Conservation (phyloP, 2,888 invertebrate genomes). For the Oeneis ivallda region DNA sequence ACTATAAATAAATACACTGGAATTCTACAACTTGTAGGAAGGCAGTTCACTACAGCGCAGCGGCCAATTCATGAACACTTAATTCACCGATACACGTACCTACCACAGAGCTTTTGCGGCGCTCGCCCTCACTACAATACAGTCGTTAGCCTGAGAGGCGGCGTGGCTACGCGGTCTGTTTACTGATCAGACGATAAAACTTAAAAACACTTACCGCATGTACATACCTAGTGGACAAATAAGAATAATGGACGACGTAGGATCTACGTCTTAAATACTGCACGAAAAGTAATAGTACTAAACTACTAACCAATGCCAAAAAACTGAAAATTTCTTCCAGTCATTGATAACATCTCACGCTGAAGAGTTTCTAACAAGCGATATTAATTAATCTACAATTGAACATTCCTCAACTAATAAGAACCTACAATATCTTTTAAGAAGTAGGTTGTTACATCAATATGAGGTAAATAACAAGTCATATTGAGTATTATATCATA, state of each 20-base stretch:
- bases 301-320: too few relatives aligned
- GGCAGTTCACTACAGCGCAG: not conserved
- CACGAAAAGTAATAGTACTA: not conserved
- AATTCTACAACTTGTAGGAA: constrained; percentile 22
- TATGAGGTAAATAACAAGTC: too few relatives aligned
- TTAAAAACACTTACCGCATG: constrained; percentile 13
- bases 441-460: too few relatives aligned
- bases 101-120: constrained; percentile 15
- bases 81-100: not conserved
- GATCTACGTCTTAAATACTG: not conserved
- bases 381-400: too few relatives aligned
- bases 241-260: too few relatives aligned
- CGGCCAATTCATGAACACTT: constrained; percentile 14
- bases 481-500: too few relatives aligned
- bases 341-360: too few relatives aligned
- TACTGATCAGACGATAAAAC: constrained; percentile 21
- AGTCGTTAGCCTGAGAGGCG: constrained; percentile 11
- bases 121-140: constrained; percentile 2
- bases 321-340: too few relatives aligned
- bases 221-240: not conserved
- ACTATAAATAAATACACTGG: constrained; percentile 49
- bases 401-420: too few relatives aligned
- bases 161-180: constrained; percentile 11
- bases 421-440: too few relatives aligned
- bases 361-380: too few relatives aligned